Evolutionary conservation across 2,113 vertebrate species (phyloP).

Genomic region (Misgurnus mizolepis): DNA sequence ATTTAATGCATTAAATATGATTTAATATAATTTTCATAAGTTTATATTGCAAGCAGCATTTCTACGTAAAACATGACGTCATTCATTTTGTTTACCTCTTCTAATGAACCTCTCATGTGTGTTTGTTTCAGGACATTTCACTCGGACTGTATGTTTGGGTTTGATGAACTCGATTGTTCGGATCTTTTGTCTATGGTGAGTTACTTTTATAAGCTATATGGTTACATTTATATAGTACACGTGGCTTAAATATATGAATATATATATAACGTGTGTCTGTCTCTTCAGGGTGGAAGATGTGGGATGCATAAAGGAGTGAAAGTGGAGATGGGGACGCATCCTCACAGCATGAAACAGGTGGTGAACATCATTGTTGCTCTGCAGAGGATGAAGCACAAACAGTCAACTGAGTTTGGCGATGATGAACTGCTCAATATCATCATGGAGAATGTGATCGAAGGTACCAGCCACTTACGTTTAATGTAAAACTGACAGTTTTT

Average conservation of each 20-base stretch:
- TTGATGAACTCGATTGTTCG: slow-evolving; percentile 14
- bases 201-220: not conserved
- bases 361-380: slow-evolving; percentile 54
- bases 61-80: no score
- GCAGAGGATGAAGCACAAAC: slow-evolving; percentile 45
- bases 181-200: slow-evolving; percentile 47
- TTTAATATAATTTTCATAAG: not conserved
- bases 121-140: not conserved
- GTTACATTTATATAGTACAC: not conserved
- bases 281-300: not conserved
- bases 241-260: no score
- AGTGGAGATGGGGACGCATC: slow-evolving; percentile 42
- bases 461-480: slow-evolving; percentile 34
- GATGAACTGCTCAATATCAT: slow-evolving; percentile 44
- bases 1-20: not conserved
- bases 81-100: not conserved
- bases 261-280: not conserved
- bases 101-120: not conserved
- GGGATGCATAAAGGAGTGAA: slow-evolving; percentile 22
- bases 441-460: slow-evolving; percentile 58
- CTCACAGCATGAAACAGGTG: slow-evolving; percentile 32
- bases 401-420: slow-evolving; percentile 44
- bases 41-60: no score
- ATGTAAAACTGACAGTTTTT: not conserved
- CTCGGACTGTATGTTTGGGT: not conserved